Evolutionary conservation across 2,888 invertebrate species (phyloP).

Genomic region (Lomographa bimaculata): DNA sequence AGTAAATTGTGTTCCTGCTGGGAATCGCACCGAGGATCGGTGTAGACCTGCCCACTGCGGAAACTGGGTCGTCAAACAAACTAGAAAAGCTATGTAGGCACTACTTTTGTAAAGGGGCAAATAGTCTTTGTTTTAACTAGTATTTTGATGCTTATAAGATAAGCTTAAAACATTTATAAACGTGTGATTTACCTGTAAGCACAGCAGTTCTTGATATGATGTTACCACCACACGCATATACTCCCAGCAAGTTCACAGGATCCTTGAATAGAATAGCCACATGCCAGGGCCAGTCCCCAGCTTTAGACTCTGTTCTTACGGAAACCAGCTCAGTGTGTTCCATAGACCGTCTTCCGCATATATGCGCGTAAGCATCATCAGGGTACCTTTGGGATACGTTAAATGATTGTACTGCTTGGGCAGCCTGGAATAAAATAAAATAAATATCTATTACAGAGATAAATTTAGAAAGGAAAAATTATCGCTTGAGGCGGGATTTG

Average conservation of each 20-base stretch:
- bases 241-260: slow-evolving; percentile 28
- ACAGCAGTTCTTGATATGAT: slow-evolving; percentile 70
- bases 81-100: no score
- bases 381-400: slow-evolving; percentile 43
- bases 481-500: no score
- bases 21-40: no score
- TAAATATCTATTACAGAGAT: no score
- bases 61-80: no score
- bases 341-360: slow-evolving; percentile 63
- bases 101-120: no score
- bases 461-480: no score
- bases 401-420: slow-evolving; percentile 48
- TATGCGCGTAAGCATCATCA: slow-evolving; percentile 43
- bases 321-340: slow-evolving; percentile 62
- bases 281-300: slow-evolving; percentile 78
- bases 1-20: no score
- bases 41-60: no score
- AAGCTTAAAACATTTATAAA: no score
- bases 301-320: slow-evolving; percentile 55
- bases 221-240: slow-evolving; percentile 69
- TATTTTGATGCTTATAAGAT: no score
- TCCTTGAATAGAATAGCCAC: slow-evolving; percentile 59
- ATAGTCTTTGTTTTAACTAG: no score
- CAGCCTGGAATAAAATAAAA: slow-evolving; percentile 42
- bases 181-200: slow-evolving; percentile 72